phyloP scores from a whole-genome alignment of 2,113 vertebrate species.

The Phalacrocorax aristotelis region DNA sequence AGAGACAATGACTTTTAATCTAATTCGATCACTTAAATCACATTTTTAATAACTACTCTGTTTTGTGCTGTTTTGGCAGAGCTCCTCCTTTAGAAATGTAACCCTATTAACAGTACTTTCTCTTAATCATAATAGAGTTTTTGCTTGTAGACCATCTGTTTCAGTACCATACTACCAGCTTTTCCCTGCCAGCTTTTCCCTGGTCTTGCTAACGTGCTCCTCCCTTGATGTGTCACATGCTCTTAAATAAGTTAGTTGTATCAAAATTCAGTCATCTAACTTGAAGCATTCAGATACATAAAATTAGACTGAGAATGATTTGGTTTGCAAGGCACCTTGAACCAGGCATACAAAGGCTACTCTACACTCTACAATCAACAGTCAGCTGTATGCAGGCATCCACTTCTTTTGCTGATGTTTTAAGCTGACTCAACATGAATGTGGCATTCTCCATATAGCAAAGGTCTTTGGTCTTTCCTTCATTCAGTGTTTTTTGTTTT shows the following conservation, averaged over 20 bases:
- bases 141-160: slow-evolving; percentile 9
- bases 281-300: background rate
- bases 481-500: background rate
- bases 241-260: background rate
- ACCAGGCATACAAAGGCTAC: background rate
- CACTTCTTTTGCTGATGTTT: background rate
- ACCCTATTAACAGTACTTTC: background rate
- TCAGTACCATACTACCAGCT: background rate
- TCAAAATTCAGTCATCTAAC: background rate
- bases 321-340: background rate
- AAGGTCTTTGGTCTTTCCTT: background rate
- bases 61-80: background rate
- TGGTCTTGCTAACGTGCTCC: background rate
- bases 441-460: background rate
- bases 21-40: background rate
- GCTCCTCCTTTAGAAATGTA: background rate
- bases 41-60: background rate
- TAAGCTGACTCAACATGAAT: background rate
- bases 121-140: slow-evolving; percentile 6
- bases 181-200: background rate
- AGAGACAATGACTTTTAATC: background rate
- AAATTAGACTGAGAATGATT: background rate
- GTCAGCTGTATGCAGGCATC: background rate
- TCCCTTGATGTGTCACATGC: background rate
- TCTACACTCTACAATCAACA: background rate